A percentile compares a stretch with the other conserved stretches of the same genome.
Evolutionary conservation across 2,888 invertebrate species (phyloP).

Genomic region (Agriopis leucophaearia): DNA sequence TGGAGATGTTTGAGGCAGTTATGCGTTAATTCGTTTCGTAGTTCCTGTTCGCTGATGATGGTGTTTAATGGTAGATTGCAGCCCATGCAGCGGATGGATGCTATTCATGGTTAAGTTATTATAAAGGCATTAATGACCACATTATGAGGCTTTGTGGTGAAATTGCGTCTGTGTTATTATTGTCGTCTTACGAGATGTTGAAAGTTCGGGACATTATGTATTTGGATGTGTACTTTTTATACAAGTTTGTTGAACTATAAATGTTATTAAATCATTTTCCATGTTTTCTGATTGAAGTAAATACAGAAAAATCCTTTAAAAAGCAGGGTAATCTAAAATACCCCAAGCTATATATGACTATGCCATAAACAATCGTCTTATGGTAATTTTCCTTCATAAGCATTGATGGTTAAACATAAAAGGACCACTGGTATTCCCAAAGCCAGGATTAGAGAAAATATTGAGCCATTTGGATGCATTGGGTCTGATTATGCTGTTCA

Average conservation of each 20-base stretch:
- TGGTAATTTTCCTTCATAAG: conserved; percentile 14
- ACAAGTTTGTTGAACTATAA: conserved; percentile 7
- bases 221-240: conserved; percentile 10
- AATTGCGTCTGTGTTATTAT: conserved; percentile 30
- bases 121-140: conserved; percentile 35
- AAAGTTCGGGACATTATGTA: conserved; percentile 27
- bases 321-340: background rate
- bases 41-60: conserved; percentile 43
- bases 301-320: background rate
- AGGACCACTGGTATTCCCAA: conserved; percentile 11
- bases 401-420: conserved; percentile 16
- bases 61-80: conserved; percentile 35
- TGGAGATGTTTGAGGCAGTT: conserved; percentile 42
- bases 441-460: conserved; percentile 13
- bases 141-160: conserved; percentile 32
- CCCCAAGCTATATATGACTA: background rate
- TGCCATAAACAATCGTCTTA: conserved; percentile 22
- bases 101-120: conserved; percentile 36
- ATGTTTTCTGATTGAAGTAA: too few relatives aligned
- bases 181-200: conserved; percentile 28
- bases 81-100: conserved; percentile 16
- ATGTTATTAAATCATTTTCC: background rate
- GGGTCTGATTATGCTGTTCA: conserved; percentile 26
- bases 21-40: conserved; percentile 46
- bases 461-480: conserved; percentile 26